These are phyloP conservation scores for Tonatia bakeri DNA, from an alignment of 2,113 vertebrate genomes.

Conservation along the genomic window DNA sequence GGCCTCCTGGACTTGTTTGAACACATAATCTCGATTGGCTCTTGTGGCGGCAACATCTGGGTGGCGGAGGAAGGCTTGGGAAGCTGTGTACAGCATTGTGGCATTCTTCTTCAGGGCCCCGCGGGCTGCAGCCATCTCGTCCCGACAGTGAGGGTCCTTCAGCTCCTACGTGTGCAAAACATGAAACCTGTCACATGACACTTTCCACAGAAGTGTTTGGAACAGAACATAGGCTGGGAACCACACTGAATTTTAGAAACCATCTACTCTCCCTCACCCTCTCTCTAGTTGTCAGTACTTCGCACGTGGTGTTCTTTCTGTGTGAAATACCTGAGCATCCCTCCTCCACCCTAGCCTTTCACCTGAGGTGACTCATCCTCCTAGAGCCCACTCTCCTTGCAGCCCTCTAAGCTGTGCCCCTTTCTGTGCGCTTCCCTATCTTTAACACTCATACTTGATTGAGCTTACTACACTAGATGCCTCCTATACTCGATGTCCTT, in stretches of 20 bases:
- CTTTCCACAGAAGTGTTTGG: not conserved
- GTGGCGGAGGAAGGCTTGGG: conserved; percentile 96
- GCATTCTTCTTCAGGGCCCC: conserved; percentile 98
- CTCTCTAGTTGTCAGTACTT: not conserved
- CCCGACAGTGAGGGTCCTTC: conserved; percentile 97
- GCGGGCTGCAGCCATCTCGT: conserved; percentile 97
- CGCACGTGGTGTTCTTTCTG: not conserved
- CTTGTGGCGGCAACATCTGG: conserved; percentile 96
- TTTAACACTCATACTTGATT: not conserved
- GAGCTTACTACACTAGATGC: not conserved
- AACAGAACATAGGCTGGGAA: not conserved
- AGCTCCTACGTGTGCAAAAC: conserved; percentile 84
- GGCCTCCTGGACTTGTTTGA: conserved; percentile 98
- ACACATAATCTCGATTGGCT: conserved; percentile 98
- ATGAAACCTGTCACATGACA: not conserved
- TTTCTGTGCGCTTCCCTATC: not conserved
- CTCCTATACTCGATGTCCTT: not conserved
- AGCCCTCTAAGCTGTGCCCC: not conserved
- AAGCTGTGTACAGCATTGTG: conserved; percentile 98
- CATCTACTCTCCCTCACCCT: too few species aligned
- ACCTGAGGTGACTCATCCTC: not conserved
- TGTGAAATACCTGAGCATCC: not conserved
- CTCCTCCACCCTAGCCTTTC: not conserved
- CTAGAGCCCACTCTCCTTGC: not conserved
- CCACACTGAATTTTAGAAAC: not conserved